These are phyloP conservation scores for Archips crataeganus DNA, from an alignment of 2,888 invertebrate species.

Conservation along the genomic window DNA sequence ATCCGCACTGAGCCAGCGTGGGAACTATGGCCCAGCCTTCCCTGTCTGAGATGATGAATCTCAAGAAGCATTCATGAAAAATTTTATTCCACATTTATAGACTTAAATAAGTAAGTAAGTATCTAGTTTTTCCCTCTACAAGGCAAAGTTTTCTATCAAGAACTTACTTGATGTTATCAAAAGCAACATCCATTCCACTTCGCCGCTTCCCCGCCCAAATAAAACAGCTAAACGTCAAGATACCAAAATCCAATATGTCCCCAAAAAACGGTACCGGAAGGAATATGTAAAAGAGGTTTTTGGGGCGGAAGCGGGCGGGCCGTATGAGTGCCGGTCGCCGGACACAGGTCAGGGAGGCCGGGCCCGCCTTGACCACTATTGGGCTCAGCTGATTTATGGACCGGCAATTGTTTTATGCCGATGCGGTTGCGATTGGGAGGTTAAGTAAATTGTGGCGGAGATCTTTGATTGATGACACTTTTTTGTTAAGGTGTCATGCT, in stretches of 20 bases:
- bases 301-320: constrained; percentile 41
- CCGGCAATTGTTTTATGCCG: constrained; percentile 34
- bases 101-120: no score
- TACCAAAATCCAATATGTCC: constrained; percentile 41
- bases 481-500: no score
- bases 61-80: no score
- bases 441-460: neutral
- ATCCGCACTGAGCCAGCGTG: no score
- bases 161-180: neutral
- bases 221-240: constrained; percentile 35
- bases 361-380: constrained; percentile 38
- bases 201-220: neutral
- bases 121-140: no score
- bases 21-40: no score
- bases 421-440: constrained; percentile 6
- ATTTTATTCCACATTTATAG: no score
- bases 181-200: neutral
- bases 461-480: neutral
- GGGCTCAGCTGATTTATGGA: constrained; percentile 32
- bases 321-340: constrained; percentile 35
- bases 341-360: constrained; percentile 34
- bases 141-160: no score
- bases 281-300: constrained; percentile 42
- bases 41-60: no score
- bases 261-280: constrained; percentile 41